A percentile compares a stretch with the other conserved stretches of the same genome.
phyloP scores from a whole-genome alignment of 1,140 invertebrate species.

The Neodiprion virginianus region DNA sequence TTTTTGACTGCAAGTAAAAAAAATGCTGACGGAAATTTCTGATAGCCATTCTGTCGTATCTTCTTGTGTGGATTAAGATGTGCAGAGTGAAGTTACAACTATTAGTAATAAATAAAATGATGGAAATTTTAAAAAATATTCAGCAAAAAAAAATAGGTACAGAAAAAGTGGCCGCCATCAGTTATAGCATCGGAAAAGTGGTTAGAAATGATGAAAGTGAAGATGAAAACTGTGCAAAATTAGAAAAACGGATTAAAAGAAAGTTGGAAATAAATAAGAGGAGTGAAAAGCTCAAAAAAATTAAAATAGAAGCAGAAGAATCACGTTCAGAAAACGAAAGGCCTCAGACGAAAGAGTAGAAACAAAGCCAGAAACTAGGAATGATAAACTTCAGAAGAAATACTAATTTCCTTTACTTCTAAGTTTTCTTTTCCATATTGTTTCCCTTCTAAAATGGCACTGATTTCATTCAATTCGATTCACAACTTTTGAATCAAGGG shows the following conservation, averaged over 20 bases:
- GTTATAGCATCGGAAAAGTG: conserved; percentile 33
- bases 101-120: neutral
- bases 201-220: conserved; percentile 28
- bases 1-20: conserved; percentile 16
- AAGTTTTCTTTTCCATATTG: too few relatives aligned
- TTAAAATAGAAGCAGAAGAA: neutral
- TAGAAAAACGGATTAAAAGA: conserved; percentile 22
- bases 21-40: neutral
- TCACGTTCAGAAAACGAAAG: neutral
- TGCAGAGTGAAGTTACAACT: neutral
- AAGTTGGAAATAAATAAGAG: conserved; percentile 23
- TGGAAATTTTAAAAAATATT: neutral
- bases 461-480: too few relatives aligned
- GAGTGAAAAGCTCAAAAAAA: conserved; percentile 3
- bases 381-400: neutral
- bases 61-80: neutral
- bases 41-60: neutral
- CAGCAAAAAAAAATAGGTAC: conserved; percentile 19
- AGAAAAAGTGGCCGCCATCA: conserved; percentile 28
- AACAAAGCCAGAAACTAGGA: neutral
- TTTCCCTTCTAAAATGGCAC: too few relatives aligned
- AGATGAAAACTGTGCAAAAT: conserved; percentile 21
- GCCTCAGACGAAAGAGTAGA: neutral
- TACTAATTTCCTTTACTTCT: neutral
- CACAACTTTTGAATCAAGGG: too few relatives aligned